phyloP scores from a whole-genome alignment of 2,113 vertebrate genomes.

The Neogobius melanostomus region DNA sequence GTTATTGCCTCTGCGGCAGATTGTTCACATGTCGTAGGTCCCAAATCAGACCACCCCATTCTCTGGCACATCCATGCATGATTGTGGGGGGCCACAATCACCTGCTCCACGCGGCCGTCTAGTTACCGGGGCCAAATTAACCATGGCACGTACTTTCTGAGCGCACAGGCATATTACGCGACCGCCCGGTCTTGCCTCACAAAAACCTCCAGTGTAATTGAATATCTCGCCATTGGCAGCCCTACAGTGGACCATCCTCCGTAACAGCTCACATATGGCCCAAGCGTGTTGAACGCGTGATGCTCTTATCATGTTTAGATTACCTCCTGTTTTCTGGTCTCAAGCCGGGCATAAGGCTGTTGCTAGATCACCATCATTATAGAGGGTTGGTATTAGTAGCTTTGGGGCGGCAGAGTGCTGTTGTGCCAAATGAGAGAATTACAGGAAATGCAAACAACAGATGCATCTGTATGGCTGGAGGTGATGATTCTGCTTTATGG shows the following conservation, averaged over 20 bases:
- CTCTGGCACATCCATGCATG: constrained; percentile 11
- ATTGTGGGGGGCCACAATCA: too few relatives aligned
- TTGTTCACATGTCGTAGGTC: constrained; percentile 2
- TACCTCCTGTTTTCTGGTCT: constrained; percentile 3
- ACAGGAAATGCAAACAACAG: constrained; percentile 9
- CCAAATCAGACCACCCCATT: constrained; percentile 23
- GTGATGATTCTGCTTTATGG: neutral
- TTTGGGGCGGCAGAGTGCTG: neutral
- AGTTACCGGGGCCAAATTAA: constrained; percentile 58
- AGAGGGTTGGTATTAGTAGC: neutral
- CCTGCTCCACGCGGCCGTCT: constrained; percentile 43
- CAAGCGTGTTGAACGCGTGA: constrained; percentile 13
- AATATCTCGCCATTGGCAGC: constrained; percentile 47
- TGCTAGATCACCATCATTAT: neutral
- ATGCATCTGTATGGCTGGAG: neutral
- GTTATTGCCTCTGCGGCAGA: neutral
- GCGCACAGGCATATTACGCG: constrained; percentile 41
- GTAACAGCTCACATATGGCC: constrained; percentile 20
- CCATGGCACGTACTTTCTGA: constrained; percentile 55
- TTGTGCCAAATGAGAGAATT: neutral
- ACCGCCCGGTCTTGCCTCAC: constrained; percentile 54
- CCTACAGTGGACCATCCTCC: constrained; percentile 27
- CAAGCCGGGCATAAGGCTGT: neutral
- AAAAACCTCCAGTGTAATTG: constrained; percentile 58
- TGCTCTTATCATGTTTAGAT: constrained; percentile 11